Evolutionary conservation across 2,113 vertebrate genomes (phyloP).

Genomic region (Corynorhinus townsendii): DNA sequence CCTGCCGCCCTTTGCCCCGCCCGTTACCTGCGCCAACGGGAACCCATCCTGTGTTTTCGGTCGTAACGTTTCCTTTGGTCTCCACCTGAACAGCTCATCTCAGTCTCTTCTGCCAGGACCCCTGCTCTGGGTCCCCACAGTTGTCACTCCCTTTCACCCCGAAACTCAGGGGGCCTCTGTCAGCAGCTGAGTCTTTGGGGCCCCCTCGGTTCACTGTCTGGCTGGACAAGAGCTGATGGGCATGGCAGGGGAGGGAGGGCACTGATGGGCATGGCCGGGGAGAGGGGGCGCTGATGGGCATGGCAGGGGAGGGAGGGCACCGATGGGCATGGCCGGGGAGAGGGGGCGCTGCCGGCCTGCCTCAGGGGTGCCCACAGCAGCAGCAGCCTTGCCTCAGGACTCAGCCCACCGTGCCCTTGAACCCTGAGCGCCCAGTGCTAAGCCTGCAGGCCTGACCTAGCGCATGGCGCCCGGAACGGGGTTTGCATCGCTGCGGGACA

Average conservation of each 20-base stretch:
- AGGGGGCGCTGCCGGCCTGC: not conserved
- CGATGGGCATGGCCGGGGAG: not conserved
- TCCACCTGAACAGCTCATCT: rapidly evolving
- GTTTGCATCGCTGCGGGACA: not conserved
- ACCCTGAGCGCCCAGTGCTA: not conserved
- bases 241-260: not conserved
- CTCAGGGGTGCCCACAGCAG: not conserved
- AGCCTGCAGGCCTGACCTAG: not conserved
- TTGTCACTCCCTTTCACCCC: not conserved
- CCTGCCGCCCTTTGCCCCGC: not conserved
- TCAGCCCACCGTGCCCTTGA: not conserved
- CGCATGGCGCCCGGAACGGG: not conserved
- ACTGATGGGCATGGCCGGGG: not conserved
- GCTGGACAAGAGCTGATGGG: not conserved
- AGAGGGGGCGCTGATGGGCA: too few relatives aligned
- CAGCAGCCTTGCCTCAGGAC: not conserved
- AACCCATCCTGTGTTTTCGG: not conserved
- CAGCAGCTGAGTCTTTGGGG: not conserved
- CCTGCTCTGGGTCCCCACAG: not conserved
- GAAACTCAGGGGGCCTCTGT: not conserved
- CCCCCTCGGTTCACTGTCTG: too few relatives aligned
- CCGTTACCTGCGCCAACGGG: not conserved
- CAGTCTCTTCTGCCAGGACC: not conserved
- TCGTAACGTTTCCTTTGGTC: too few relatives aligned
- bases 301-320: too few relatives aligned